Conservation (phyloP, 2,888 invertebrate genomes). For the Diadegma fenestrale region DNA sequence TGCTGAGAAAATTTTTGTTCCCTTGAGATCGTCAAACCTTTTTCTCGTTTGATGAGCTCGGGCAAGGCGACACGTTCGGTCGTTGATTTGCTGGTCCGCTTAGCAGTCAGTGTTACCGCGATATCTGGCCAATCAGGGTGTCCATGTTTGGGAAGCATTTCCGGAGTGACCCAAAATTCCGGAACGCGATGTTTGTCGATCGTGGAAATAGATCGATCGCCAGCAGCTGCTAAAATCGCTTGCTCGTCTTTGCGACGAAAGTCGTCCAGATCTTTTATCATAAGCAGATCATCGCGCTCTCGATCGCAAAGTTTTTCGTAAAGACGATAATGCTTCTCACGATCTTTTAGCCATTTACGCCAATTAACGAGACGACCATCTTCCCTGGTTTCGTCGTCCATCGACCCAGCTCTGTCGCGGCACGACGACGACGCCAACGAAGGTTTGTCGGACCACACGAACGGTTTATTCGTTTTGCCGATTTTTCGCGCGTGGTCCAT, state of each 20-base stretch:
- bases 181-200: slow-evolving; percentile 80
- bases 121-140: slow-evolving; percentile 71
- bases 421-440: background rate
- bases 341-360: slow-evolving; percentile 75
- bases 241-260: slow-evolving; percentile 72
- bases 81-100: slow-evolving; percentile 68
- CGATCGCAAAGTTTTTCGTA: slow-evolving; percentile 67
- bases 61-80: slow-evolving; percentile 73
- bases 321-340: slow-evolving; percentile 66
- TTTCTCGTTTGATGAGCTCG: slow-evolving; percentile 72
- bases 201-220: slow-evolving; percentile 56
- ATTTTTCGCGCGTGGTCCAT: slow-evolving; percentile 78
- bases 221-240: slow-evolving; percentile 19
- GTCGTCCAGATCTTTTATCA: slow-evolving; percentile 73
- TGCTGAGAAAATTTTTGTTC: background rate
- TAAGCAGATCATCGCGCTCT: slow-evolving; percentile 68
- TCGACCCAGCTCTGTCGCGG: slow-evolving; percentile 39
- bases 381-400: slow-evolving; percentile 61
- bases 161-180: slow-evolving; percentile 75
- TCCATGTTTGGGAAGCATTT: slow-evolving; percentile 64
- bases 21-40: slow-evolving; percentile 53
- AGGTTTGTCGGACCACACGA: slow-evolving; percentile 5
- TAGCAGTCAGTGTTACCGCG: slow-evolving; percentile 61
- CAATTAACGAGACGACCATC: slow-evolving; percentile 77
- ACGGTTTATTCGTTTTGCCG: slow-evolving; percentile 68